Conservation (phyloP, 2,797 vertebrate species). For the Sebastes hubbsi region DNA sequence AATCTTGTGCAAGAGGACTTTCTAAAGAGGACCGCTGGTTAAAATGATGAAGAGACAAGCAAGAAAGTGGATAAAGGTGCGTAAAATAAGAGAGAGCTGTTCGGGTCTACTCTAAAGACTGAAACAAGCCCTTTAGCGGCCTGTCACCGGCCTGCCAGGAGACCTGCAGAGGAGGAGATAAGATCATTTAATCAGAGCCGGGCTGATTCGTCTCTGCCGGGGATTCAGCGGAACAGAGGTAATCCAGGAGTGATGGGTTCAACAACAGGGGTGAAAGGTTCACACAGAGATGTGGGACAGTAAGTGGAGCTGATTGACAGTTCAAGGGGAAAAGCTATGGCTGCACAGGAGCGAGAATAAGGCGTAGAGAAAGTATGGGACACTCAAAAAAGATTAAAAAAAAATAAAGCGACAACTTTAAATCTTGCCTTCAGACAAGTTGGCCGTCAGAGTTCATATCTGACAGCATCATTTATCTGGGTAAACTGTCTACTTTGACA, state of each 20-base stretch:
- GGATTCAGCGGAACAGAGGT: constrained; percentile 8
- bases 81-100: neutral
- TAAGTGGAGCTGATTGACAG: constrained; percentile 3
- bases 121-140: neutral
- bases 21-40: neutral
- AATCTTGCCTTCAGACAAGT: neutral
- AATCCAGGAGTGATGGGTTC: constrained; percentile 21
- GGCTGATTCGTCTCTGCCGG: neutral
- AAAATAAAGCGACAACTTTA: neutral
- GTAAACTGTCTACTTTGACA: neutral
- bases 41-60: neutral
- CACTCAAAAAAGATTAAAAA: neutral
- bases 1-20: neutral
- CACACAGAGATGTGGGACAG: neutral
- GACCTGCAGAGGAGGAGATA: constrained; percentile 13
- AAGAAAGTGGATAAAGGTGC: neutral
- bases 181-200: constrained; percentile 17
- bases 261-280: constrained; percentile 1
- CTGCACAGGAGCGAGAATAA: neutral
- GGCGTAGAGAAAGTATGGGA: neutral
- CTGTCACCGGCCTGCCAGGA: neutral
- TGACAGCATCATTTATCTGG: neutral
- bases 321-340: neutral
- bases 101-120: neutral
- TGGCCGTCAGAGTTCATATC: neutral